phyloP scores from a whole-genome alignment of 2,113 vertebrate genomes.

The Oreotrochilus melanogaster region DNA sequence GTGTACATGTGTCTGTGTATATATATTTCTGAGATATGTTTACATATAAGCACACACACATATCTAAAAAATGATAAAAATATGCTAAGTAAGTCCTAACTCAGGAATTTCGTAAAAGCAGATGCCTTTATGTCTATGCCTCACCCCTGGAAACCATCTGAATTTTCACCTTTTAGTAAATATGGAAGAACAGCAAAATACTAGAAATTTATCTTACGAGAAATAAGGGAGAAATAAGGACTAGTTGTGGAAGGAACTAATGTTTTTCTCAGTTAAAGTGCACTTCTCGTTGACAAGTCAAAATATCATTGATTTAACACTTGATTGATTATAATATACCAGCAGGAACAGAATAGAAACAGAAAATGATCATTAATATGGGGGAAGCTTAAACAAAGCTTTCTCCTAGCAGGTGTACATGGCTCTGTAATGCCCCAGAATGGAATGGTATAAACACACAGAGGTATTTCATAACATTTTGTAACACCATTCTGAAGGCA shows the following conservation, averaged over 20 bases:
- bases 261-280: neutral
- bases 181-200: neutral
- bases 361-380: neutral
- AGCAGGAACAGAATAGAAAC: neutral
- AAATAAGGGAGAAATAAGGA: neutral
- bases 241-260: neutral
- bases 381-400: neutral
- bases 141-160: neutral
- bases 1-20: neutral
- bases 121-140: neutral
- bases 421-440: neutral
- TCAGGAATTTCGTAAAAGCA: neutral
- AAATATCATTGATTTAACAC: slow-evolving; percentile 2
- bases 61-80: neutral
- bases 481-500: neutral
- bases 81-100: neutral
- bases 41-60: neutral
- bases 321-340: slow-evolving; percentile 17
- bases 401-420: neutral
- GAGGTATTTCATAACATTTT: neutral
- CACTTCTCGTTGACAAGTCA: neutral
- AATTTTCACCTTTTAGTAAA: neutral
- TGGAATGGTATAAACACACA: neutral
- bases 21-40: neutral
- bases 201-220: neutral